Evolutionary conservation across 2,888 invertebrate species (phyloP), one percentile per base, ranked within the genome.

Genomic region (Ormyrus pomaceus): DNA sequence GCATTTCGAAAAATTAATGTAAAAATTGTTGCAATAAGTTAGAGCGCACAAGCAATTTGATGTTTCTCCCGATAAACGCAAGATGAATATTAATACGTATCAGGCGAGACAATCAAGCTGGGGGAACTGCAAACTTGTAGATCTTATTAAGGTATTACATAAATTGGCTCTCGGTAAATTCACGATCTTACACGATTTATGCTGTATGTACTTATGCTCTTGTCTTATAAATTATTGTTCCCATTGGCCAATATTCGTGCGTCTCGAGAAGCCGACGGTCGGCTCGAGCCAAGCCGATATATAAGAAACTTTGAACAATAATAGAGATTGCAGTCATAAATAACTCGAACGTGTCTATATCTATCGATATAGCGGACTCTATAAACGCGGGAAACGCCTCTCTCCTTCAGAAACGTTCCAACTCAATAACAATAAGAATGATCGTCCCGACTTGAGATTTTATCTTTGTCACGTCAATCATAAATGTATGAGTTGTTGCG

Each of bases 241-340:
- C 13, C 53, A 53, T 19, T 46, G 56, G 69, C 56, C 34, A 69
- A 55, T 46, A 59, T 71, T 61, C 58, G 53, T 10, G 13, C 11
- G n/a, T 55, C 11, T 19, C n/a, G 66, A 4, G 7, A 68, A 53
- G 48, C n/a, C 45, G 50, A 19, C 19, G 19, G 66, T 51, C 19
- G 34, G 5, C 51, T 50, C 19, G 51, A 9, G 19, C 19, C 19
- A 19, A 19, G 19, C 19, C 19, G 19, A 19, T 19, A 64, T 7
- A 64, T 7, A 48, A 71, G 71, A 66, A 75, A 68, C 51, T 71
- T 55, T 80, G 84, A 84, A 85, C 85, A 86, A 86, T 86, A 84
- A 87, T 87, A 87, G 84, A 86, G 86, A 86, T 84, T 85, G 83
- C 83, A 71, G 74, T 82, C 73, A 82, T 86, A 87, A 87, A 87